These are phyloP conservation scores for Latrodectus geometricus DNA, from an alignment of 1,140 invertebrate genomes.

Conservation along the genomic window DNA sequence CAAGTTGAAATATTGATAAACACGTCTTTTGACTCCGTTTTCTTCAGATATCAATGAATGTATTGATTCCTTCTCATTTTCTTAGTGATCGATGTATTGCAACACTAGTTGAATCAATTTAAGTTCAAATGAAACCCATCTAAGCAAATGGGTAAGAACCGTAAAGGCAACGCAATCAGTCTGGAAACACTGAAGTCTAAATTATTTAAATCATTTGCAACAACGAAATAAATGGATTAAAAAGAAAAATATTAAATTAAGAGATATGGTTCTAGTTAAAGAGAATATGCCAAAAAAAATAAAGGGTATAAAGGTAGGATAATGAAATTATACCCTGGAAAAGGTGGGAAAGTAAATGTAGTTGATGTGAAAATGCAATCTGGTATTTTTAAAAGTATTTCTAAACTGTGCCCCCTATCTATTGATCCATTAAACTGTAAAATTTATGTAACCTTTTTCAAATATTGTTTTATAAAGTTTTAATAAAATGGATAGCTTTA, in stretches of 20 bases:
- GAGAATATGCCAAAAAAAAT: background rate
- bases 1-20: slow-evolving; percentile 66
- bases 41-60: slow-evolving; percentile 66
- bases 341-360: background rate
- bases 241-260: background rate
- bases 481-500: too few species aligned
- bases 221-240: background rate
- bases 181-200: background rate
- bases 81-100: slow-evolving; percentile 26
- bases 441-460: too few species aligned
- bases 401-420: too few species aligned
- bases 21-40: slow-evolving; percentile 66
- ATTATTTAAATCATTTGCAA: slow-evolving; percentile 8
- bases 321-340: background rate
- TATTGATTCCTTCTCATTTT: slow-evolving; percentile 64
- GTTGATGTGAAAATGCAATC: too few species aligned
- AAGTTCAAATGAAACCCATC: background rate
- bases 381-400: too few species aligned
- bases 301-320: background rate
- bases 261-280: background rate
- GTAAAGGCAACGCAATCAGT: background rate
- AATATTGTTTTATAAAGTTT: too few species aligned
- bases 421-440: too few species aligned
- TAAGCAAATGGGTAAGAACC: background rate
- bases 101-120: slow-evolving; percentile 12